Conservation (phyloP, 2,797 vertebrate species). For the Florisuga fusca region DNA sequence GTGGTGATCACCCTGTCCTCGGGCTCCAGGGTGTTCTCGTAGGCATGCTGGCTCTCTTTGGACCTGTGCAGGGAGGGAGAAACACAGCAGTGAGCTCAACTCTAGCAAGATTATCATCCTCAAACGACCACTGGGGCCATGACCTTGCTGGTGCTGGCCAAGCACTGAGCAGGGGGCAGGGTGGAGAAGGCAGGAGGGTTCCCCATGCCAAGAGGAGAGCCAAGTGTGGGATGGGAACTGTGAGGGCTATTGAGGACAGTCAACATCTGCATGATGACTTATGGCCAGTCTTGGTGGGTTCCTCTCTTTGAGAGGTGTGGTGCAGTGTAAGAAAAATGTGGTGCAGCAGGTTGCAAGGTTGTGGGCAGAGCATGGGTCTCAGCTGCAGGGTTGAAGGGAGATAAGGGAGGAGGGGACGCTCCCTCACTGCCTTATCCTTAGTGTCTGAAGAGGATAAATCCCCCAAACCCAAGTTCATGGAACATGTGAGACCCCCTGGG, state of each 20-base stretch:
- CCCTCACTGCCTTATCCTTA: not conserved
- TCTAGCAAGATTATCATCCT: not conserved
- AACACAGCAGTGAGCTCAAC: fast-evolving
- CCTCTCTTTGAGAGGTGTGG: not conserved
- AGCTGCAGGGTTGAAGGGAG: not conserved
- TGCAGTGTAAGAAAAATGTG: not conserved
- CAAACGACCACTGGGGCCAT: fast-evolving
- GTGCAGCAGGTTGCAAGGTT: not conserved
- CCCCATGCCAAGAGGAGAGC: not conserved
- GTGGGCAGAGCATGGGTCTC: not conserved
- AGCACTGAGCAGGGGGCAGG: not conserved
- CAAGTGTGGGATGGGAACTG: fast-evolving
- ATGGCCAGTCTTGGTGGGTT: not conserved
- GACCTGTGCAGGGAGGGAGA: slow-evolving; percentile 66
- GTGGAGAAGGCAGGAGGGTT: not conserved
- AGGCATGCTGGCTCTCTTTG: slow-evolving; percentile 69
- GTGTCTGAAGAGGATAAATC: not conserved
- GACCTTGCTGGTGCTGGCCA: not conserved
- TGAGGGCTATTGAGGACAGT: not conserved
- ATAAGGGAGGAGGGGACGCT: not conserved
- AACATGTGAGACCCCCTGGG: fast-evolving
- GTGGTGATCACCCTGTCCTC: slow-evolving; percentile 77
- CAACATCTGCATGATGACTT: fast-evolving
- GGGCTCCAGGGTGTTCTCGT: slow-evolving; percentile 65
- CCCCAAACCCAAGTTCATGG: not conserved